Evolutionary conservation across 2,797 vertebrate genomes (phyloP), one percentile per base, ranked within the genome.

Genomic region (Uromys caudimaculatus): DNA sequence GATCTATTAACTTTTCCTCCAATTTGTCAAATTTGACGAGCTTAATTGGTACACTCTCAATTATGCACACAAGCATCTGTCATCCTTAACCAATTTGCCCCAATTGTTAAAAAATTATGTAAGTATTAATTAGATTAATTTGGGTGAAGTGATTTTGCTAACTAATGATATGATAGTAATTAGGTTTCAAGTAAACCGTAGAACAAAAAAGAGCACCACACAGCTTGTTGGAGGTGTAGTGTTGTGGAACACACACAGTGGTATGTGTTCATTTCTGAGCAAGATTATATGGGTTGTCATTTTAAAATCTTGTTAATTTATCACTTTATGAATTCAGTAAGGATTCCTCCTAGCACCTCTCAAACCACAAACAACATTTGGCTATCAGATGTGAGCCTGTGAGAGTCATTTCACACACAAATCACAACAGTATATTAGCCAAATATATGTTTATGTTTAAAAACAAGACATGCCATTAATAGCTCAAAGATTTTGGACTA

Each of bases 121-220:
- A 92, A 94, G 23, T 64, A 94, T 84, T 86, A 90, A 94, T 94
- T 82, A 97, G 75, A 91, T 71, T 95, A 93, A 97, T 79, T n/a
- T 71, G 32, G 62, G 81, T 90, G 83, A 94, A 94, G 4, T 50
- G n/a, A 3, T 91, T 96, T 96, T 7, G 0, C 64, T 90, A 41
- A 54, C 92, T 91, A 96, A 88, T 92, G 82, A 94, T 77, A 89
- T 75, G 41, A 29, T 92, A 73, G 16, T 90, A 96, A 93, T 16
- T 6, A 97, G 54, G 3, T 52, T 91, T 95, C 78, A 91, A 94
- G 97, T 95, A 6, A 90, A 92, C 91, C 88, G 89, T 32, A 67
- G 21, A 82, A 76, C 64, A 91, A 69, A 1, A 1, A 84, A 84
- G 77, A 67, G 58, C 54, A 64, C 16, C 10, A 56, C 2, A 77